These are phyloP conservation scores for Colius striatus DNA, from an alignment of 2,113 vertebrate genomes.

Conservation along the genomic window DNA sequence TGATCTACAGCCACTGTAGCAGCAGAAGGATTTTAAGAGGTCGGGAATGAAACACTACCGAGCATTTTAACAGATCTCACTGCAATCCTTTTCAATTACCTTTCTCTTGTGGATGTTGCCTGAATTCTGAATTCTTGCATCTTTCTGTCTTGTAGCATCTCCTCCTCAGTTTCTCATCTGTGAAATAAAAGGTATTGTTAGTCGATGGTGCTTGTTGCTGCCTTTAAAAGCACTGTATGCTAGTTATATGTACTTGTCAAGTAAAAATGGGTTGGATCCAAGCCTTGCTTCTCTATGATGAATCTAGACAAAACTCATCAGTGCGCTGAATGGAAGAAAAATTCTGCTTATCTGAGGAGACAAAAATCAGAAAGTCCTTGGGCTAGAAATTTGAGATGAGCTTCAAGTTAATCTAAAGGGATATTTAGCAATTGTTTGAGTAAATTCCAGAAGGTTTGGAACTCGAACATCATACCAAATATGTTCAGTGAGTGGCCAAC, in stretches of 20 bases:
- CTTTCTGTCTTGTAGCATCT: not conserved
- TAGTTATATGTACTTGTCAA: not conserved
- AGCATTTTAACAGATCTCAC: not conserved
- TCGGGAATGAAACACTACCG: not conserved
- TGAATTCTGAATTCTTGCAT: not conserved
- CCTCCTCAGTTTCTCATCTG: not conserved
- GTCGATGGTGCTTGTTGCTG: no score
- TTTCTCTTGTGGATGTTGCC: not conserved
- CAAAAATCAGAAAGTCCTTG: not conserved
- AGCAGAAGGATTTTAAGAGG: not conserved
- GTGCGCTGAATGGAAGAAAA: not conserved
- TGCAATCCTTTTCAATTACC: not conserved
- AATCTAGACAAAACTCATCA: not conserved
- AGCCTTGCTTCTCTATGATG: not conserved
- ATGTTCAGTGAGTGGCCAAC: not conserved
- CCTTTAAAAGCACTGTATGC: fast-evolving
- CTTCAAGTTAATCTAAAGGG: not conserved
- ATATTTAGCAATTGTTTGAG: not conserved
- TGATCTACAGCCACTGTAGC: not conserved
- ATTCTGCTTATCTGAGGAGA: not conserved
- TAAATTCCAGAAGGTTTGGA: not conserved
- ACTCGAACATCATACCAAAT: not conserved
- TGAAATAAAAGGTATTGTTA: not conserved
- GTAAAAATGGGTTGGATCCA: not conserved
- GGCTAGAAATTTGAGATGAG: not conserved